Conservation (phyloP, 2,113 vertebrate genomes). For the Conger conger region DNA sequence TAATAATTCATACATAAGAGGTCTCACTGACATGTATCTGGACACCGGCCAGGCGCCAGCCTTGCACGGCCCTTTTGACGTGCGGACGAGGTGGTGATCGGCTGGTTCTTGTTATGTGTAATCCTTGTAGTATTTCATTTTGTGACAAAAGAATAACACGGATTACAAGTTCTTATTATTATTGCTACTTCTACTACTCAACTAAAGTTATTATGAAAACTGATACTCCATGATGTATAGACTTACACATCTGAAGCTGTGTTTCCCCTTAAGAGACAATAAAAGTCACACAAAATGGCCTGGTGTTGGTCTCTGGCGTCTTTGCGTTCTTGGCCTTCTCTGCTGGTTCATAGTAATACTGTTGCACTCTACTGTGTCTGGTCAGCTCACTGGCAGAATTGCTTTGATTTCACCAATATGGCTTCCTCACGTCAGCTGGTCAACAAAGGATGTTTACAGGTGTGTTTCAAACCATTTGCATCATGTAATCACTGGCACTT, state of each 20-base stretch:
- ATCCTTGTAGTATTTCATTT: slow-evolving; percentile 55
- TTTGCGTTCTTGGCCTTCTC: not conserved
- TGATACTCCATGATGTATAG: slow-evolving; percentile 56
- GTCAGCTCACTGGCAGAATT: not conserved
- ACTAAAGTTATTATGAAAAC: slow-evolving; percentile 43
- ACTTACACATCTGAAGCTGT: slow-evolving; percentile 48
- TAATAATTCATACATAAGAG: slow-evolving; percentile 41
- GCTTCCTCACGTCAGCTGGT: not conserved
- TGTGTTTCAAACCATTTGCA: not conserved
- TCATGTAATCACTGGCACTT: not conserved
- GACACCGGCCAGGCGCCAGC: slow-evolving; percentile 31
- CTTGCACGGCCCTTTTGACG: slow-evolving; percentile 35
- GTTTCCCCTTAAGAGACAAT: slow-evolving; percentile 55
- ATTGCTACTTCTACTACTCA: slow-evolving; percentile 39
- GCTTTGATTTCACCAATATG: not conserved
- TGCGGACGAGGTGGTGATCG: slow-evolving; percentile 33
- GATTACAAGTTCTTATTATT: slow-evolving; percentile 58
- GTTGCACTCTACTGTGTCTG: not conserved
- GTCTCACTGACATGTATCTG: slow-evolving; percentile 34
- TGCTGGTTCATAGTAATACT: not conserved
- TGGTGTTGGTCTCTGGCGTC: not conserved
- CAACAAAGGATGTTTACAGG: not conserved
- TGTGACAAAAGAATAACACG: slow-evolving; percentile 51
- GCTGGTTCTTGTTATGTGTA: slow-evolving; percentile 54
- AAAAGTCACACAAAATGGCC: slow-evolving; percentile 49